A percentile compares a stretch with the other conserved stretches of the same genome.
phyloP scores from a whole-genome alignment of 2,888 invertebrate genomes.

The Apamea monoglypha region DNA sequence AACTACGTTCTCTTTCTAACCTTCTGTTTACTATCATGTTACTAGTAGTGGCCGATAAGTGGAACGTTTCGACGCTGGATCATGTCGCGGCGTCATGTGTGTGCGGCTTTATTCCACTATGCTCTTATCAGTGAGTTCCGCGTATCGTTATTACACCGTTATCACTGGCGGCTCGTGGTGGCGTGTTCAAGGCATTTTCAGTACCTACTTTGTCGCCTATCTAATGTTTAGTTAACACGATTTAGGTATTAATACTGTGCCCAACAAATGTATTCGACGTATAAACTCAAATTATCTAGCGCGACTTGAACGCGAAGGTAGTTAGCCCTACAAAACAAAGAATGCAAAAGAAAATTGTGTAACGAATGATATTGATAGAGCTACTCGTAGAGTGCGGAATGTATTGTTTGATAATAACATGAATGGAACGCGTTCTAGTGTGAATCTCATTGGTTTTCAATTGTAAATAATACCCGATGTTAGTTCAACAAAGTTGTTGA shows the following conservation, averaged over 20 bases:
- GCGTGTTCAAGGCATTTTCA: slow-evolving; percentile 65
- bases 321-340: background rate
- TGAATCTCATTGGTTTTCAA: slow-evolving; percentile 25
- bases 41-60: slow-evolving; percentile 29
- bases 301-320: background rate
- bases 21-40: slow-evolving; percentile 41
- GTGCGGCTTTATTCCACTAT: slow-evolving; percentile 43
- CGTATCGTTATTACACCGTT: slow-evolving; percentile 66
- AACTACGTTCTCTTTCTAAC: slow-evolving; percentile 27
- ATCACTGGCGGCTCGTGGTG: slow-evolving; percentile 64
- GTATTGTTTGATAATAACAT: slow-evolving; percentile 41
- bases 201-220: slow-evolving; percentile 51
- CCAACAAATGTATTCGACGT: slow-evolving; percentile 11
- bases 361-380: slow-evolving; percentile 1
- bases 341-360: slow-evolving; percentile 31
- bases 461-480: slow-evolving; percentile 33
- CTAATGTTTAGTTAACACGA: slow-evolving; percentile 43
- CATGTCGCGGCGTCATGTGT: slow-evolving; percentile 50
- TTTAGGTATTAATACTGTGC: slow-evolving; percentile 12
- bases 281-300: background rate
- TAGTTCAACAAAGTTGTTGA: slow-evolving; percentile 21
- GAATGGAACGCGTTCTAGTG: slow-evolving; percentile 29
- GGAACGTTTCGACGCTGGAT: slow-evolving; percentile 43
- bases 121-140: slow-evolving; percentile 68
- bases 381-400: slow-evolving; percentile 25